phyloP scores from a whole-genome alignment of 2,888 invertebrate genomes.

The Drosophila pullipes region DNA sequence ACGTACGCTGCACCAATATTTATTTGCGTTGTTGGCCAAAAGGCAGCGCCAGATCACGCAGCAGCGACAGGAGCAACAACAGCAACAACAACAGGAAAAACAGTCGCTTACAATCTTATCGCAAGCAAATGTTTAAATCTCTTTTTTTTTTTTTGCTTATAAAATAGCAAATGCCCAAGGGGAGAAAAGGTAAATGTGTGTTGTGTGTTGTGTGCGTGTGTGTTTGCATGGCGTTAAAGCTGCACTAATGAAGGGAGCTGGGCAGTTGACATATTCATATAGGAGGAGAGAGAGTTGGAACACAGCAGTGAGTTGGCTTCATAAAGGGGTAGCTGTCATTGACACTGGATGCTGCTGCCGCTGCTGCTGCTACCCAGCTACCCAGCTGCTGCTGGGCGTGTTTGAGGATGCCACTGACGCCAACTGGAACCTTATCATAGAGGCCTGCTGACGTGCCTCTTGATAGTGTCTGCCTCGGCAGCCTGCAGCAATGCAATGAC shows the following conservation, averaged over 20 bases:
- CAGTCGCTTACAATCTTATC: conserved; percentile 52
- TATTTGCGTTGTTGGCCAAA: conserved; percentile 30
- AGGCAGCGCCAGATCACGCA: conserved; percentile 22
- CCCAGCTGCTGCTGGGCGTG: conserved; percentile 42
- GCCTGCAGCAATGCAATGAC: conserved; percentile 64
- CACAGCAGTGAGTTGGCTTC: neutral
- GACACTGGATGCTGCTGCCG: conserved; percentile 46
- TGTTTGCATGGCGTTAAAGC: conserved; percentile 43
- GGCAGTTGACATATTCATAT: conserved; percentile 29
- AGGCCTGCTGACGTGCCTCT: conserved; percentile 9
- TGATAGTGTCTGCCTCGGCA: conserved; percentile 14
- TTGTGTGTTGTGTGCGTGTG: neutral
- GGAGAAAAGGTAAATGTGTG: neutral
- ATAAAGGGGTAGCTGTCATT: conserved; percentile 53
- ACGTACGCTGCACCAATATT: conserved; percentile 42
- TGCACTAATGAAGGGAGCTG: conserved; percentile 58
- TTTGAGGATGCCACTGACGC: conserved; percentile 55
- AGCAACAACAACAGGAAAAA: neutral
- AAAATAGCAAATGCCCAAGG: conserved; percentile 9
- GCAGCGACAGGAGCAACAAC: neutral
- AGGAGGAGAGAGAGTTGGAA: neutral
- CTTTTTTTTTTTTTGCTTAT: conserved; percentile 20
- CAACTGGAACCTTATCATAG: conserved; percentile 37
- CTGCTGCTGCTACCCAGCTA: neutral
- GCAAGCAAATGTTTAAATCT: conserved; percentile 52